Base-by-base conservation (phyloP, 2,888 invertebrate genomes). In the Sinhomidia bicolor region DNA sequence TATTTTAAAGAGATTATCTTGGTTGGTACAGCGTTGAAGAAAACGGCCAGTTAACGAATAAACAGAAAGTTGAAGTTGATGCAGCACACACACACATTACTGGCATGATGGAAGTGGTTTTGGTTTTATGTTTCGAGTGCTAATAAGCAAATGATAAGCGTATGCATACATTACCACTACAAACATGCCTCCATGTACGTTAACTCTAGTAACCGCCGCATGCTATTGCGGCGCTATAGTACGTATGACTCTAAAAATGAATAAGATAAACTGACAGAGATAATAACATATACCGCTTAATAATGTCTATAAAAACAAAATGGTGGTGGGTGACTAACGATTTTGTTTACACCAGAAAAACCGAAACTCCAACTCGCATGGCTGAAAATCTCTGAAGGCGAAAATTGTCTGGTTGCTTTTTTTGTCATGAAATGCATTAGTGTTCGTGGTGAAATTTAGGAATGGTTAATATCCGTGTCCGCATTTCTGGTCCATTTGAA, bases 321-420 rank as follows among this genome's bases (percentile, higher is more conserved):
- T 29, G 20, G 17, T 51, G 68, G 32, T 68, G 68, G 68, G 32
- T 68, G 68, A 32, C 68, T 82, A 51, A 68, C 51, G 68, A 82
- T 47, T 54, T 68, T 68, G 68, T 82, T 82, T 82, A 68, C 82
- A 68, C 26, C 47, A 6, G 20, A 44, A 60, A 60, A 76, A n/a
- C 57, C 57, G 32, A 74, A 57, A 32, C 9, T 32, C 36, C 20
- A n/a, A 23, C 5, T 47, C 12, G 29, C n/a, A n/a, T 51, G 7
- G 78, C 2, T 47, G n/a, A 20, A 71, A 71, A 65, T 32, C 32
- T 32, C 14, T 54, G n/a, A n/a, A n/a, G n/a, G 29, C 65, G 12
- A 32, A 62, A 62, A 57, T 17, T 17, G 17, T 5, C n/a, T 54
- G 5, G 54, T 9, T 14, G 14, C 47, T 54, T 17, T 54, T 54